phyloP scores from a whole-genome alignment of 1,140 invertebrate genomes.

The Globodera ellingtonae region DNA sequence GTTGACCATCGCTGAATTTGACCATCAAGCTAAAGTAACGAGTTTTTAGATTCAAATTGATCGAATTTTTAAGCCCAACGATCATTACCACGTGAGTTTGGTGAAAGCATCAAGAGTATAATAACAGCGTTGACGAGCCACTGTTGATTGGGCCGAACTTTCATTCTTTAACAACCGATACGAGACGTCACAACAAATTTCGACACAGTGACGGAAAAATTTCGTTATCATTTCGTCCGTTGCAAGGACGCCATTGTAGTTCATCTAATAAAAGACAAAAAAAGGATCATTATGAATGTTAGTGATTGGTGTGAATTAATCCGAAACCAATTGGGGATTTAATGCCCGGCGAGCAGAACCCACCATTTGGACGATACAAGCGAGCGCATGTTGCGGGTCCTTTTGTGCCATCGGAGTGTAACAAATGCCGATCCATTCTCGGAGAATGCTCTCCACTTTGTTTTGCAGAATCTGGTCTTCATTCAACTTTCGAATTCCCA shows the following conservation, averaged over 20 bases:
- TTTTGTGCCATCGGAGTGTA: slow-evolving; percentile 77
- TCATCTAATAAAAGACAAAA: slow-evolving; percentile 75
- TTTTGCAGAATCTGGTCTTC: slow-evolving; percentile 75
- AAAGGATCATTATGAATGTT: too few relatives aligned
- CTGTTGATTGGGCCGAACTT: slow-evolving; percentile 68
- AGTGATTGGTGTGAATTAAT: too few relatives aligned
- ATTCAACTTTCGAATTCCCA: slow-evolving; percentile 20
- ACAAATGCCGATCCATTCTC: slow-evolving; percentile 91
- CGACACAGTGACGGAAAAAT: slow-evolving; percentile 93
- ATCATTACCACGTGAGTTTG: slow-evolving; percentile 53
- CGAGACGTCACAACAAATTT: slow-evolving; percentile 92
- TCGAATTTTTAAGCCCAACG: background rate
- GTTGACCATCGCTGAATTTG: slow-evolving; percentile 79
- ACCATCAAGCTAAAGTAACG: slow-evolving; percentile 81
- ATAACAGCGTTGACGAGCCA: slow-evolving; percentile 85
- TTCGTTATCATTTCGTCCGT: slow-evolving; percentile 94
- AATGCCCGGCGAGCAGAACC: background rate
- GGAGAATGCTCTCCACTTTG: slow-evolving; percentile 87
- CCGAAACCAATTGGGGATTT: too few relatives aligned
- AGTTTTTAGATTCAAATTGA: too few relatives aligned
- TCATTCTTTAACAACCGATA: slow-evolving; percentile 77
- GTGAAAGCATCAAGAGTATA: slow-evolving; percentile 76
- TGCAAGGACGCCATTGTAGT: slow-evolving; percentile 88
- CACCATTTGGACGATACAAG: slow-evolving; percentile 82
- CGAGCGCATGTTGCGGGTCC: slow-evolving; percentile 90